A percentile compares a stretch with the other conserved stretches of the same genome.
Evolutionary conservation across 2,888 invertebrate genomes (phyloP).

Genomic region (Apamea epomidion): DNA sequence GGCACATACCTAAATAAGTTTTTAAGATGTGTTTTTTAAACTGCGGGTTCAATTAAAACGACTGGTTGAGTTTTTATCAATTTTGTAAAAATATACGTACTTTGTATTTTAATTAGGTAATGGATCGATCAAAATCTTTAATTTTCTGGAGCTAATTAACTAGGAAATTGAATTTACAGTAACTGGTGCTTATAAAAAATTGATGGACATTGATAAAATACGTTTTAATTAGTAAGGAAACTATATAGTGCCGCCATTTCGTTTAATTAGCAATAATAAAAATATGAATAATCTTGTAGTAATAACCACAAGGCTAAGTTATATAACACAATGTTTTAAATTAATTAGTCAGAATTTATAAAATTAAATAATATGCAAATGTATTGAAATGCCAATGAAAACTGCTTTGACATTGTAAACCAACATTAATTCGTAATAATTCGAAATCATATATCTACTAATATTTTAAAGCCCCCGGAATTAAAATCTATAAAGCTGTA

Average conservation of each 20-base stretch:
- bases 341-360: slow-evolving; percentile 3
- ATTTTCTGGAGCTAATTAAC: neutral
- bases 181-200: slow-evolving; percentile 55
- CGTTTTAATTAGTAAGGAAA: slow-evolving; percentile 33
- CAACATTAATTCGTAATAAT: slow-evolving; percentile 7
- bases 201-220: slow-evolving; percentile 29
- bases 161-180: slow-evolving; percentile 54
- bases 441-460: neutral
- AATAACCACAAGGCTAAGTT: slow-evolving; percentile 7
- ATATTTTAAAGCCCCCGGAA: neutral
- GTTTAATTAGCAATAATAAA: slow-evolving; percentile 26
- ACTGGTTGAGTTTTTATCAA: too few species aligned
- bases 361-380: slow-evolving; percentile 2
- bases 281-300: neutral
- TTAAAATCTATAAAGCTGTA: too few species aligned
- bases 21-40: neutral
- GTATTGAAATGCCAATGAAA: slow-evolving; percentile 5
- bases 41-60: neutral
- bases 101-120: neutral
- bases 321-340: neutral
- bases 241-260: slow-evolving; percentile 22
- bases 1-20: too few species aligned
- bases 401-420: neutral
- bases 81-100: neutral
- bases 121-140: neutral